These are phyloP conservation scores for Polypterus senegalus DNA, from an alignment of 2,113 vertebrate species.

Conservation along the genomic window DNA sequence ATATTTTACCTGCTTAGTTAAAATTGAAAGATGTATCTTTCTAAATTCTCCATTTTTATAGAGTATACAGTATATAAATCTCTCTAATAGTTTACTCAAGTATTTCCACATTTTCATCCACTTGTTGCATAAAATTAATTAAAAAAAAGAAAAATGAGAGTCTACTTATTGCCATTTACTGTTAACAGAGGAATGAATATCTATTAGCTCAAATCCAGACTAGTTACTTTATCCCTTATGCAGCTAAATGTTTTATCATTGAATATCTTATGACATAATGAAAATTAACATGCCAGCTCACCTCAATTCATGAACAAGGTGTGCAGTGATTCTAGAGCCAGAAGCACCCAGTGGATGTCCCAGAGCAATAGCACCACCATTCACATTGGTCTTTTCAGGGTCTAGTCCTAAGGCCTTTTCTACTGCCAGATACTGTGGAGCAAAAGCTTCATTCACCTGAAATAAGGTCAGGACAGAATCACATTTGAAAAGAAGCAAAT, in stretches of 20 bases:
- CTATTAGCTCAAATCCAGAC: no score
- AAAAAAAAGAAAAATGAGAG: no score
- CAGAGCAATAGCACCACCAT: constrained; percentile 82
- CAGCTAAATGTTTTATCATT: neutral
- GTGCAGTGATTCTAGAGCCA: constrained; percentile 75
- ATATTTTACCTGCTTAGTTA: no score
- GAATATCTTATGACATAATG: neutral
- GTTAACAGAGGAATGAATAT: neutral
- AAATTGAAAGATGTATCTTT: no score
- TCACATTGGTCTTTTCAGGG: constrained; percentile 75
- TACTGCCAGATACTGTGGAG: constrained; percentile 78
- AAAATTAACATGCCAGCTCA: constrained; percentile 22
- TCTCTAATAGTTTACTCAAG: no score
- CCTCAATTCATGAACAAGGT: constrained; percentile 85
- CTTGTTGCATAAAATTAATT: no score
- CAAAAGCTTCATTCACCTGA: constrained; percentile 94
- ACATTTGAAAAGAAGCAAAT: no score
- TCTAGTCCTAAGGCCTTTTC: constrained; percentile 69
- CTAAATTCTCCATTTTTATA: no score
- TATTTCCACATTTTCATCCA: no score
- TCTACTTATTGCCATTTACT: no score
- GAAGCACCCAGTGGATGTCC: constrained; percentile 85
- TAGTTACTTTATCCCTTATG: no score
- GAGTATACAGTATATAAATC: no score
- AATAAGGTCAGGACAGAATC: neutral